Evolutionary conservation across 2,797 vertebrate species (phyloP).

Genomic region (Spinus pinus): DNA sequence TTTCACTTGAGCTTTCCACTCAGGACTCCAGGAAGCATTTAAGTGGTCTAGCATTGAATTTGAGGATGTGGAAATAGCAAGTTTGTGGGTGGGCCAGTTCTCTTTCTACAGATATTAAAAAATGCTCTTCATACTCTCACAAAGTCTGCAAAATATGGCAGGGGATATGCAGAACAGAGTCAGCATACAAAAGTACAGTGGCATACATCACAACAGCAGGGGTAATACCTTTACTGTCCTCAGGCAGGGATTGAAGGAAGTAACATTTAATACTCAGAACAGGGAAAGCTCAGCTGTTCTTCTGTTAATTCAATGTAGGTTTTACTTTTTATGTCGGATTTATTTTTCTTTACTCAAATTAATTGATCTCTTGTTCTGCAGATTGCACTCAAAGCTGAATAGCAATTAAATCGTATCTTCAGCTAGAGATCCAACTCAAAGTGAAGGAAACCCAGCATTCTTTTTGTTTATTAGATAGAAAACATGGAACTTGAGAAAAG

Average conservation of each 20-base stretch:
- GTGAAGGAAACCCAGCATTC: not conserved
- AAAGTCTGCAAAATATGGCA: not conserved
- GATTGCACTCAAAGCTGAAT: not conserved
- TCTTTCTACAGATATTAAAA: not conserved
- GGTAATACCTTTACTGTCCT: not conserved
- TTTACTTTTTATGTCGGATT: not conserved
- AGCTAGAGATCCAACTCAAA: not conserved
- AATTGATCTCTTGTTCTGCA: not conserved
- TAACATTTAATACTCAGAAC: not conserved
- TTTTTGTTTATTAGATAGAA: not conserved
- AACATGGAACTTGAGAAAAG: not conserved
- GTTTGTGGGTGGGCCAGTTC: not conserved
- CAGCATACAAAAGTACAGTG: not conserved
- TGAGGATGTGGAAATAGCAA: not conserved
- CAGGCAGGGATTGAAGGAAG: not conserved
- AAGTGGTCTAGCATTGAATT: not conserved
- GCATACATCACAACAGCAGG: not conserved
- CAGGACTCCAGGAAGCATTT: not conserved
- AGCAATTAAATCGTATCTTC: not conserved
- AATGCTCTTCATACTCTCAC: not conserved
- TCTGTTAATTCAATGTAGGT: not conserved
- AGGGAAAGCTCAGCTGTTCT: not conserved
- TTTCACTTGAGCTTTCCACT: not conserved
- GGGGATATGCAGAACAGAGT: not conserved
- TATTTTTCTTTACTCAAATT: not conserved